phyloP scores from a whole-genome alignment of 1,140 invertebrate species.

The Andrena cerasifolii region DNA sequence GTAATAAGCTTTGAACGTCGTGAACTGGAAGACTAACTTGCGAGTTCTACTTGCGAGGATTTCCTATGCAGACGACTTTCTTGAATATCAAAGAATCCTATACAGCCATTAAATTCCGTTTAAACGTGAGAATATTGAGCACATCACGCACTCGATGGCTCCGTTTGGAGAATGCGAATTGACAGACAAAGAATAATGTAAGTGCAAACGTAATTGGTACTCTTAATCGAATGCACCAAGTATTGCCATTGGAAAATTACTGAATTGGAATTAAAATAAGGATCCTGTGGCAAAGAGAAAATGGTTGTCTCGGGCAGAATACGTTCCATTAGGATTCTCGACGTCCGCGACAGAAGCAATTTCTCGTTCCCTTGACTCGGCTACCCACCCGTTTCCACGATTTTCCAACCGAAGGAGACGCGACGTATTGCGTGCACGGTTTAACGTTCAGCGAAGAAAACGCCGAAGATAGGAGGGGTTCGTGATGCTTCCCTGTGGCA shows the following conservation, averaged over 20 bases:
- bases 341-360: neutral
- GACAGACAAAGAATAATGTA: neutral
- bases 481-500: slow-evolving; percentile 10
- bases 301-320: no score
- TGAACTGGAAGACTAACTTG: neutral
- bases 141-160: neutral
- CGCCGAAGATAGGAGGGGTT: slow-evolving; percentile 36
- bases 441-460: slow-evolving; percentile 2
- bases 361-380: neutral
- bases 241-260: neutral
- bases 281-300: neutral
- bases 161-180: neutral
- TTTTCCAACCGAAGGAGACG: neutral
- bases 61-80: neutral
- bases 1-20: neutral
- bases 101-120: neutral
- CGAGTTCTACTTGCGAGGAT: neutral
- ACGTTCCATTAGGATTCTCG: neutral
- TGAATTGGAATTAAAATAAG: neutral
- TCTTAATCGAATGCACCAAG: neutral
- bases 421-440: slow-evolving; percentile 21
- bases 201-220: neutral
- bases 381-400: neutral
- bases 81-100: neutral
- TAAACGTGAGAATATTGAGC: no score